Evolutionary conservation across 2,888 invertebrate species (phyloP), one percentile per base, ranked within the genome.

Genomic region (Himalopsyche tibetana): DNA sequence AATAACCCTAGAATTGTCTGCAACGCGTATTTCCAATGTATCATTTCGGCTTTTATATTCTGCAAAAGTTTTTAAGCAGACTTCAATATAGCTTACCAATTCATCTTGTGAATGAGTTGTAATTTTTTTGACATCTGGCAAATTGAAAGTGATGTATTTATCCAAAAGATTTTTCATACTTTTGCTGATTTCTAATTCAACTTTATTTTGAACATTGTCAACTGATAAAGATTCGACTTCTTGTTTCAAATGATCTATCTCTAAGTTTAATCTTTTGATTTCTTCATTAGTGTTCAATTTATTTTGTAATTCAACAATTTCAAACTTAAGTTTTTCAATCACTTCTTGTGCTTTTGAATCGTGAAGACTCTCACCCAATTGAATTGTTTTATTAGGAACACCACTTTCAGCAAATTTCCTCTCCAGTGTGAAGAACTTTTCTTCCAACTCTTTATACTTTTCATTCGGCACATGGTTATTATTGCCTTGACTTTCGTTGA

Each of bases 1-100:
- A 0, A 92, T 89, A 85, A 94, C 94, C 38, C 93, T 92, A 51
- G 93, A 93, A 89, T 94, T 92, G 89, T 94, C 94, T 0, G 94
- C 92, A n/a, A 95, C 90, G 93, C 93, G 84, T 93, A 93, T 89
- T 80, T 95, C 94, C 82, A 95, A 90, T 5, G 90, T 89, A 88
- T 94, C 94, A n/a, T 94, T 92, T 89, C 94, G 94, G 89, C 92
- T 93, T 90, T 94, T 94, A 87, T 94, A 94, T 19, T 94, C 94
- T 87, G 93, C 91, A 0, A 95, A 90, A 28, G 94, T 91, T 90
- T 94, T 94, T 86, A 95, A 93, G 74, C 91, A 92, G 17, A 45
- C 6, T 17, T 88, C 87, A 15, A 86, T 74, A 69, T 87, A 88
- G 19, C 83, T 87, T 15, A 88, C 36, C 38, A 88, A 79, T 28